Evolutionary conservation across 2,113 vertebrate species (phyloP), one percentile per base, ranked within the genome.

Genomic region (Vombatus ursinus): DNA sequence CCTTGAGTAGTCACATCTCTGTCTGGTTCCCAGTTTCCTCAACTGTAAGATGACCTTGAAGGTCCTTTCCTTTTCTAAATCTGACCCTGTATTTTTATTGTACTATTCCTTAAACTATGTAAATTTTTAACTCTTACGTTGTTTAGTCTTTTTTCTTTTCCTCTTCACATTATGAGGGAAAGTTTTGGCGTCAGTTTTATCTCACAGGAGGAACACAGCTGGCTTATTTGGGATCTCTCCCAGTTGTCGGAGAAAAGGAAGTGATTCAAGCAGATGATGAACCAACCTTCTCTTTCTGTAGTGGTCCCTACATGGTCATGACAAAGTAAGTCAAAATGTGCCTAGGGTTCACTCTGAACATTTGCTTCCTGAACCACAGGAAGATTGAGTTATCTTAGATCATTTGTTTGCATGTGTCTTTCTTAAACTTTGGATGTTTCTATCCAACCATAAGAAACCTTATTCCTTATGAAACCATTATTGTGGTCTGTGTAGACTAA

Each of bases 241-340:
- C 99, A 0, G 94, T 99, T 54, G 98, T 99, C 94, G 97, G 97
- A 92, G 99, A 99, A 0, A 98, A 98, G 77, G 99, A 99, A 3
- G 94, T 99, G 93, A 90, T 97, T 8, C 99, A 99, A 97, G 99
- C 98, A 68, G 99, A 99, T 0, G 98, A 99, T 68, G 99, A 99
- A 48, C 97, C 99, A 5, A 96, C 98, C 0, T 98, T 98, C 96
- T 99, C 98, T 0, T 99, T 99, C 98, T 96, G 89, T 12, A 98
- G 98, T 93, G 99, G 99, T 68, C 98, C 99, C 1, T 98, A 98
- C 96, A 99, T 98, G 97, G 68, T 91, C 90, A 99, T 99, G 99
- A 99, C 98, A 97, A 99, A 99, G 99, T 99, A 98, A 99, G 99
- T 9, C 1, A 89, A 57, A 52, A 44, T 50, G 47, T 48, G 25